These are phyloP conservation scores for Steinernema scapterisci DNA, from an alignment of 2,888 invertebrate genomes.

Conservation along the genomic window DNA sequence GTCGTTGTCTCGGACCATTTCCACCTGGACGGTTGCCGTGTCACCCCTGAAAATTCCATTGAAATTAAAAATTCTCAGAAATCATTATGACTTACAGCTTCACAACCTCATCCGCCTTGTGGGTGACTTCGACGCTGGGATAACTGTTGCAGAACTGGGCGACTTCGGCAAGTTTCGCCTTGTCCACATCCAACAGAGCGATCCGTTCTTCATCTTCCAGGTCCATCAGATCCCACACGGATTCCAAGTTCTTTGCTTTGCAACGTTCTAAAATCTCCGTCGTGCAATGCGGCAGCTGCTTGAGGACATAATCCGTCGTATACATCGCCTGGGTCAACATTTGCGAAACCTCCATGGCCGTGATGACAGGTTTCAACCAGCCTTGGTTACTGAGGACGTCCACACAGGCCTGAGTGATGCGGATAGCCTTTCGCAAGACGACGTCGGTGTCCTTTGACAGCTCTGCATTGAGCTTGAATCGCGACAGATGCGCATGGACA, in stretches of 20 bases:
- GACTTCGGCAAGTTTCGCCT: constrained; percentile 92
- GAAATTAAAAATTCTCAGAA: no score
- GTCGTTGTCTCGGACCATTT: constrained; percentile 85
- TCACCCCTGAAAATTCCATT: constrained; percentile 76
- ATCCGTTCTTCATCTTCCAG: constrained; percentile 80
- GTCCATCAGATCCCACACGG: constrained; percentile 94
- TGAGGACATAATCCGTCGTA: constrained; percentile 95
- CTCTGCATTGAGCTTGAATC: constrained; percentile 92
- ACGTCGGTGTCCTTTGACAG: constrained; percentile 91
- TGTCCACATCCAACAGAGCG: constrained; percentile 75
- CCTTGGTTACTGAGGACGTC: constrained; percentile 82
- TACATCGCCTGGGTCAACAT: constrained; percentile 99
- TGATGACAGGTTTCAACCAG: constrained; percentile 96
- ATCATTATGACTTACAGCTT: constrained; percentile 39
- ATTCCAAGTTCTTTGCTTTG: constrained; percentile 84
- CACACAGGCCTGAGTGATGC: constrained; percentile 80
- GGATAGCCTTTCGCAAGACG: constrained; percentile 75
- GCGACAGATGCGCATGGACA: constrained; percentile 90
- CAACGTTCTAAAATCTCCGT: constrained; percentile 86
- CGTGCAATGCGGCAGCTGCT: constrained; percentile 94
- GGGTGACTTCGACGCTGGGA: constrained; percentile 93
- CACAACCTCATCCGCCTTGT: constrained; percentile 72
- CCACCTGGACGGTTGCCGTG: constrained; percentile 85
- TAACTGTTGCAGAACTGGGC: constrained; percentile 98
- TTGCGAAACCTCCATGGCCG: constrained; percentile 98